A percentile compares a stretch with the other conserved stretches of the same genome.
phyloP scores from a whole-genome alignment of 2,113 vertebrate genomes.

The Oreochromis aureus region DNA sequence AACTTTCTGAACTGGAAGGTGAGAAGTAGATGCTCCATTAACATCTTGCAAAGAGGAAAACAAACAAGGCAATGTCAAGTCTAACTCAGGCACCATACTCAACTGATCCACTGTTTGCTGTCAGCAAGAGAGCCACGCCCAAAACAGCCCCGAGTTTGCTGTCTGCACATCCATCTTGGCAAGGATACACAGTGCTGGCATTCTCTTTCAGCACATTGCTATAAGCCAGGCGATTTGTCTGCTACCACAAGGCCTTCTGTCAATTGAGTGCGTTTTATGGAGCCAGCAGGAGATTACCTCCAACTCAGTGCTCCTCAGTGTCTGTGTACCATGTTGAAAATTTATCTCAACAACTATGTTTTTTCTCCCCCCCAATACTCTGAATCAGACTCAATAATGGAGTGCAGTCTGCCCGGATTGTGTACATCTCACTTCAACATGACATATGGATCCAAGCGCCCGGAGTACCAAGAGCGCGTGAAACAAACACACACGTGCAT shows the following conservation, averaged over 20 bases:
- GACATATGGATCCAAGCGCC: constrained; percentile 26
- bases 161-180: constrained; percentile 65
- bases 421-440: constrained; percentile 45
- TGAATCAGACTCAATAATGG: constrained; percentile 55
- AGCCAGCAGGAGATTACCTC: constrained; percentile 66
- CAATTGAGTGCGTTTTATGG: constrained; percentile 59
- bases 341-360: constrained; percentile 55
- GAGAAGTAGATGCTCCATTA: neutral
- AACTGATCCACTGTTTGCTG: constrained; percentile 45
- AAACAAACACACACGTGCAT: constrained; percentile 9
- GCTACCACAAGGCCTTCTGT: constrained; percentile 69
- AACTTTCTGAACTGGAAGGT: neutral
- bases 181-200: constrained; percentile 54
- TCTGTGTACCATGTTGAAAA: constrained; percentile 46
- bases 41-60: constrained; percentile 26
- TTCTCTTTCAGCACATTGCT: constrained; percentile 63
- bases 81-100: neutral
- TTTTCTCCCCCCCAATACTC: constrained; percentile 10
- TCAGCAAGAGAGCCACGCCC: constrained; percentile 44
- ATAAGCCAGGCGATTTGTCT: constrained; percentile 68
- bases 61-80: constrained; percentile 32
- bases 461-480: neutral
- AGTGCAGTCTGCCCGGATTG: constrained; percentile 13
- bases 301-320: constrained; percentile 24
- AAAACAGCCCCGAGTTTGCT: constrained; percentile 42